Evolutionary conservation across 2,113 vertebrate species (phyloP), one percentile per base, ranked within the genome.

Genomic region (Trachemys scripta): DNA sequence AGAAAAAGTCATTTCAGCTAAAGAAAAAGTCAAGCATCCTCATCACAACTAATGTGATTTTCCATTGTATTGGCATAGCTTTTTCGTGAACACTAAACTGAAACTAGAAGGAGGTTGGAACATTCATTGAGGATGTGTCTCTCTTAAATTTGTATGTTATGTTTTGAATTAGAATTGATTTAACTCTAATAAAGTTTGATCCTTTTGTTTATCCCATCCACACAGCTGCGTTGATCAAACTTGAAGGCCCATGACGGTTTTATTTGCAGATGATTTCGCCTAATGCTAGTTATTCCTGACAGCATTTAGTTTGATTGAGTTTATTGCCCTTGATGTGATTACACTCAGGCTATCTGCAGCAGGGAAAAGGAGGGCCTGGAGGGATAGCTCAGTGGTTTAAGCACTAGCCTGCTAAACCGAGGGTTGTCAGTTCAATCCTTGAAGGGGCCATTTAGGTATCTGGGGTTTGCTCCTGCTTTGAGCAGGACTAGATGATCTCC

Each of bases 131-230:
- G 42, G 80, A 62, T 62, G 2, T 1, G 8, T 88, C 62, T 92
- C 69, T 51, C 69, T 91, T 62, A 27, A 92, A 88, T 13, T 62
- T 53, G 79, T 79, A 51, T 78, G 51, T 94, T 56, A 82, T 12
- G 20, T 50, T 65, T 31, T 1, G 72, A 91, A 90, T 84, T 54
- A 92, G 95, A 96, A 96, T 86, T 8, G 0, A 17, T 47, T 85
- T 94, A 57, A 93, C 49, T 38, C 45, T 96, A 85, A 94, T 62
- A 84, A 93, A 85, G 75, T 94, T 94, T 1, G 0, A 89, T 83
- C 10, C 19, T 31, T 95, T 90, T 91, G 85, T 95, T 97, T 95
- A 94, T 95, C 89, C 53, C 85, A 83, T 1, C 5, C 50, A 13
- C 85, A 62, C 7, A 85, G 53, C 49, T 1, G 0, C 42, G 10